Evolutionary conservation across 2,113 vertebrate species (phyloP).

Genomic region (Callospermophilus lateralis): DNA sequence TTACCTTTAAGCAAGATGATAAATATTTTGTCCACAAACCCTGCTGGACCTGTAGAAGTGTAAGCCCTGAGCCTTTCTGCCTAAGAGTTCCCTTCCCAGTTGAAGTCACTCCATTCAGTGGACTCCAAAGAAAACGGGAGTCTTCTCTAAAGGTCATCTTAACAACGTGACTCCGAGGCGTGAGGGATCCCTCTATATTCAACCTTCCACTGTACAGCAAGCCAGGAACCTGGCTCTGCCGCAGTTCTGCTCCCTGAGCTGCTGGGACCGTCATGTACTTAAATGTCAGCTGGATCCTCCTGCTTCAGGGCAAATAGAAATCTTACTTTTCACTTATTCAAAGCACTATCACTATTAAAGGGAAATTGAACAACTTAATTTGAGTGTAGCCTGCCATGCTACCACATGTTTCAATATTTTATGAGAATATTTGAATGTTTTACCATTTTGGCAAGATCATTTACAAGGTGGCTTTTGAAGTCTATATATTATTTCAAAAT

Average conservation of each 20-base stretch:
- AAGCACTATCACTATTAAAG: background rate
- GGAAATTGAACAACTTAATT: constrained; percentile 58
- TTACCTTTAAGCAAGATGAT: constrained; percentile 3
- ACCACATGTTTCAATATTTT: constrained; percentile 60
- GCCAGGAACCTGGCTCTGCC: background rate
- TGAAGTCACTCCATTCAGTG: background rate
- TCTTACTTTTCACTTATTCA: constrained; percentile 30
- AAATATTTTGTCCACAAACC: background rate
- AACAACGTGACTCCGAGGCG: background rate
- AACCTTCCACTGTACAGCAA: background rate
- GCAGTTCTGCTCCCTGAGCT: background rate
- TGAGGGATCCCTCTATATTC: background rate
- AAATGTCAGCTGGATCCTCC: constrained; percentile 53
- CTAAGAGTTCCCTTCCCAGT: background rate
- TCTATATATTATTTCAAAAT: constrained; percentile 40
- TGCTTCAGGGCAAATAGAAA: background rate
- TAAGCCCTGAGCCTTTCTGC: background rate
- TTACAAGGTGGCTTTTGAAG: constrained; percentile 28
- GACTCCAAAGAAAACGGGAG: background rate
- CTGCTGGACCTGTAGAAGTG: background rate
- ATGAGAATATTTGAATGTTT: constrained; percentile 65
- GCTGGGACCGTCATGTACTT: background rate
- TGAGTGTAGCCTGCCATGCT: constrained; percentile 17
- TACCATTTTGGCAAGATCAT: constrained; percentile 52
- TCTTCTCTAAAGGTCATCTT: background rate